Evolutionary conservation across 2,797 vertebrate species (phyloP).

Genomic region (Macrochelys suwanniensis): DNA sequence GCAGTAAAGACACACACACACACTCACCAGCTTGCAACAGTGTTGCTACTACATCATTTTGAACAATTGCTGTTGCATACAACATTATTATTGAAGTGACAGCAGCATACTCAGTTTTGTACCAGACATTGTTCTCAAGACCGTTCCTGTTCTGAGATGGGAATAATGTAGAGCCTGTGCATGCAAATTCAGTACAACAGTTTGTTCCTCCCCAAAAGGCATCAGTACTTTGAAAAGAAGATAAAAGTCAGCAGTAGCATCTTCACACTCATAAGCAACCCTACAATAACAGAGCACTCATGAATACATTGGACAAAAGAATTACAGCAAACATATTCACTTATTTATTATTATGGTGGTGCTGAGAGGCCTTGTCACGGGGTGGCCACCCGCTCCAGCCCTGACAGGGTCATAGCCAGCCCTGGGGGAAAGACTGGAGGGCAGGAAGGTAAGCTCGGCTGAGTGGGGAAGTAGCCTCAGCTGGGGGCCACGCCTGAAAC

Average conservation of each 20-base stretch:
- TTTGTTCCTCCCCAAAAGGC: not conserved
- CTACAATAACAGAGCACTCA: not conserved
- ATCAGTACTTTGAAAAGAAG: not conserved
- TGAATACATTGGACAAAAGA: not conserved
- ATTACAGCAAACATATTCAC: not conserved
- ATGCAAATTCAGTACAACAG: not conserved
- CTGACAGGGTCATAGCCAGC: no score
- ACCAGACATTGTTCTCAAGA: not conserved
- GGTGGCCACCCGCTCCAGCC: no score
- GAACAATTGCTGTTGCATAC: constrained; percentile 1
- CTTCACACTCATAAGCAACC: not conserved
- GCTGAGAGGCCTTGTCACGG: no score
- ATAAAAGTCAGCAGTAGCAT: not conserved
- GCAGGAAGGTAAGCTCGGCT: no score
- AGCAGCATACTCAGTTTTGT: not conserved
- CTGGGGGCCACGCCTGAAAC: no score
- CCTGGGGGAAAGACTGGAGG: no score
- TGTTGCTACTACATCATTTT: not conserved
- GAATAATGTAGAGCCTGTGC: not conserved
- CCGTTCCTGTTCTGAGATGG: not conserved
- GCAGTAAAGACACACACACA: not conserved
- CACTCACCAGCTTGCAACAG: not conserved
- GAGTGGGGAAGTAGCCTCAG: no score
- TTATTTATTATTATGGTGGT: not conserved
- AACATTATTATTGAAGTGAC: not conserved